Evolutionary conservation across 92 coral and sea anemone genomes (phyloP).

Genomic region (Epizoanthus rinbou): DNA sequence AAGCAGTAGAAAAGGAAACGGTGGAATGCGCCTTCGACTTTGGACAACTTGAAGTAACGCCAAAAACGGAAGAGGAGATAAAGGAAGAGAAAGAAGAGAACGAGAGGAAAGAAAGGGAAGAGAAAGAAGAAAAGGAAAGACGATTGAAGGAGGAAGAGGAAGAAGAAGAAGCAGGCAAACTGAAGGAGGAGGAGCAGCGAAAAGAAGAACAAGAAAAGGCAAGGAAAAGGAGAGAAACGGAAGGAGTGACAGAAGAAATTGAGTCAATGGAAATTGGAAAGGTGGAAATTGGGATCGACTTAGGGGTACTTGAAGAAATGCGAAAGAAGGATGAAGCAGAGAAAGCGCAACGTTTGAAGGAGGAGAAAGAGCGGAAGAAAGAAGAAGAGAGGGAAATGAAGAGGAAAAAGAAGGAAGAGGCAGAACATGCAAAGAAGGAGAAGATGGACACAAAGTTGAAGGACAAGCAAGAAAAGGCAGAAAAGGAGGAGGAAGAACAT

Average conservation of each 20-base stretch:
- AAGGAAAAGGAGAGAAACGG: slow-evolving; percentile 37
- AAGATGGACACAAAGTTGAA: slow-evolving; percentile 6
- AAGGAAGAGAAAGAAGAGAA: slow-evolving; percentile 37
- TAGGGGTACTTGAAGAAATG: slow-evolving; percentile 3
- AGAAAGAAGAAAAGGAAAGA: slow-evolving; percentile 43
- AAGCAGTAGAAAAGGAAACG: background rate
- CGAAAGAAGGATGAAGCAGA: slow-evolving; percentile 10
- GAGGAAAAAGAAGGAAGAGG: slow-evolving; percentile 14
- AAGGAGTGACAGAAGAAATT: slow-evolving; percentile 50
- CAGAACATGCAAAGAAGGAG: slow-evolving; percentile 11
- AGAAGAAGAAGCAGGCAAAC: slow-evolving; percentile 18
- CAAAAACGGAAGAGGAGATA: slow-evolving; percentile 10
- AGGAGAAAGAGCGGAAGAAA: slow-evolving; percentile 5
- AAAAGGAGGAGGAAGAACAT: background rate
- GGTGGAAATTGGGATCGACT: background rate
- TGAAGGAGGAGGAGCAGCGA: slow-evolving; percentile 55
- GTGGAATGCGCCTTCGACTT: background rate
- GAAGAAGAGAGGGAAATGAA: slow-evolving; percentile 7
- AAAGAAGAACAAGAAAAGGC: slow-evolving; percentile 56
- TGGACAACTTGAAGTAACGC: too few species aligned
- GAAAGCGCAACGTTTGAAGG: background rate
- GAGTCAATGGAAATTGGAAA: slow-evolving; percentile 33
- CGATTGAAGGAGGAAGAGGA: slow-evolving; percentile 43
- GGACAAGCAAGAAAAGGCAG: slow-evolving; percentile 6
- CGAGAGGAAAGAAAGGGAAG: slow-evolving; percentile 50